Evolutionary conservation across 2,113 vertebrate genomes (phyloP).

Genomic region (Psettodes erumei): DNA sequence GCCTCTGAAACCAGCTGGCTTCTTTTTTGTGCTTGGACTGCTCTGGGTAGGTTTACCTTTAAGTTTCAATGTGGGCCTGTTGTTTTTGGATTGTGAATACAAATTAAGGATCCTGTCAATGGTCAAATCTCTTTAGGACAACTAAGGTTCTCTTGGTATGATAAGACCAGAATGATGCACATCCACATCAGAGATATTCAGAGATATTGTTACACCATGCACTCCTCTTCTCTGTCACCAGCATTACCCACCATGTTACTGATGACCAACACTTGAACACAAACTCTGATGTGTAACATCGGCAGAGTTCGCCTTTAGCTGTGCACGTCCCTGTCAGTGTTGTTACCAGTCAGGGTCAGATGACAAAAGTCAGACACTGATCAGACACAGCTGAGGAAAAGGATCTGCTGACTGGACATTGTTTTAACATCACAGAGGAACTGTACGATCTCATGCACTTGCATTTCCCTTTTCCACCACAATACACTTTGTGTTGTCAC

Average conservation of each 20-base stretch:
- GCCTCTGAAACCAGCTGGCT: conserved; percentile 13
- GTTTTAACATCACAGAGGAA: not conserved
- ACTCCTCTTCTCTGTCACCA: not conserved
- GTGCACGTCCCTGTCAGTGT: not conserved
- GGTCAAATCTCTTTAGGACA: not conserved
- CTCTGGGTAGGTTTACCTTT: conserved; percentile 4
- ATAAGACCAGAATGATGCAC: not conserved
- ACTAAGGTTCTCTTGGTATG: not conserved
- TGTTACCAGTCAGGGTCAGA: conserved; percentile 2
- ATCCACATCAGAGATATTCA: not conserved
- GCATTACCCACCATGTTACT: not conserved
- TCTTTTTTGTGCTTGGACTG: conserved; percentile 3
- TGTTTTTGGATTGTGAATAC: not conserved
- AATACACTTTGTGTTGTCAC: conserved; percentile 13
- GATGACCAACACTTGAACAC: not conserved
- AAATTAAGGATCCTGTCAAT: not conserved
- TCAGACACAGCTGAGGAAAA: not conserved
- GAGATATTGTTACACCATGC: not conserved
- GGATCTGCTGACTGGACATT: not conserved
- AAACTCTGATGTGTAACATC: not conserved
- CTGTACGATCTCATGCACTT: not conserved
- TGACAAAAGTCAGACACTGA: conserved; percentile 21
- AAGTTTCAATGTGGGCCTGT: not conserved
- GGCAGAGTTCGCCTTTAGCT: not conserved
- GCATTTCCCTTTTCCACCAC: not conserved